Conservation (phyloP, 92 coral and sea anemone species). For the Pocillopora meandrina region DNA sequence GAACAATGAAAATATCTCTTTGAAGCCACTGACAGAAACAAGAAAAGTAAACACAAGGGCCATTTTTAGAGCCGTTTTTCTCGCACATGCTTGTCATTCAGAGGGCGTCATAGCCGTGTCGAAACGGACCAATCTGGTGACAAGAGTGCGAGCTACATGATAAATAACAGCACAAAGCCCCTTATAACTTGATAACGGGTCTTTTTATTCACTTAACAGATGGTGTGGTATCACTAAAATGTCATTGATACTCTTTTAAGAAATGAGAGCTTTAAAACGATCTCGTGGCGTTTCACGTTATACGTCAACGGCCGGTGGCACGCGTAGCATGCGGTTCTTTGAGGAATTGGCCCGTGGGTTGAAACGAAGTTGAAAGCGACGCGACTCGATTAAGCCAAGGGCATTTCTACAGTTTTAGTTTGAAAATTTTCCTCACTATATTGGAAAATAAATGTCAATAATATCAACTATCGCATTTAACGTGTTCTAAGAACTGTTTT, state of each 20-base stretch:
- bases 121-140: background rate
- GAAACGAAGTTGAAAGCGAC: too few species aligned
- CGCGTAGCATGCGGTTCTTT: background rate
- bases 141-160: background rate
- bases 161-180: conserved; percentile 1
- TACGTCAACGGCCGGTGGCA: background rate
- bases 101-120: background rate
- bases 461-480: background rate
- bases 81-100: conserved; percentile 17
- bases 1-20: conserved; percentile 56
- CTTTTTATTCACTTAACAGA: conserved; percentile 28
- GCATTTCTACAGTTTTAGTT: background rate
- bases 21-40: conserved; percentile 21
- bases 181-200: conserved; percentile 17
- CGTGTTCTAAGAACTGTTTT: background rate
- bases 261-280: background rate
- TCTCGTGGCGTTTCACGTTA: conserved; percentile 1
- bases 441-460: background rate
- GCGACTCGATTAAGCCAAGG: too few species aligned
- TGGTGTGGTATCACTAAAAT: conserved; percentile 24
- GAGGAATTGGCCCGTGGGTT: too few species aligned
- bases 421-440: too few species aligned
- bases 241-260: conserved; percentile 35
- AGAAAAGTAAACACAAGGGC: conserved; percentile 13
- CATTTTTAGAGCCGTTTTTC: background rate